Conservation (phyloP, 2,113 vertebrate genomes). For the Oryzias woworae region DNA sequence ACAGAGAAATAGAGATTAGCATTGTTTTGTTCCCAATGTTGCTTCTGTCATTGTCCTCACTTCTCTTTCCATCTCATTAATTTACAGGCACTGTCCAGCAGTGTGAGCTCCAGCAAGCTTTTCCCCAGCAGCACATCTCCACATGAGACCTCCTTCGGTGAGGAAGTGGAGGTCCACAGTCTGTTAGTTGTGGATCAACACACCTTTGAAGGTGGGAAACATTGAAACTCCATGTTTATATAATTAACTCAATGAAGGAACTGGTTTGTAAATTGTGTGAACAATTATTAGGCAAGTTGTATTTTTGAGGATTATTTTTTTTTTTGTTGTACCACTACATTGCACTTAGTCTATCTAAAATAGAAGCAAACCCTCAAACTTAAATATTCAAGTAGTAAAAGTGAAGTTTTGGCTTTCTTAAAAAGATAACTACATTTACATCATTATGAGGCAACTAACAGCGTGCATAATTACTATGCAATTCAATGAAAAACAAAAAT, state of each 20-base stretch:
- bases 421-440: no score
- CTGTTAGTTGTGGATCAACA: slow-evolving; percentile 98
- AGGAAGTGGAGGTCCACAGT: slow-evolving; percentile 98
- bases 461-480: no score
- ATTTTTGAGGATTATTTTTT: no score
- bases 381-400: no score
- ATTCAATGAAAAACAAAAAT: no score
- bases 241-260: slow-evolving; percentile 25
- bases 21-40: slow-evolving; percentile 13
- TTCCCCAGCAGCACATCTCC: slow-evolving; percentile 98
- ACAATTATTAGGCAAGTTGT: no score
- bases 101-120: slow-evolving; percentile 96
- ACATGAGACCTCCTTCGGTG: slow-evolving; percentile 94
- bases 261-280: slow-evolving; percentile 2
- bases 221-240: slow-evolving; percentile 20
- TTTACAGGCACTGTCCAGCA: slow-evolving; percentile 91
- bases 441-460: no score
- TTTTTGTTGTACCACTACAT: no score
- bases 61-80: slow-evolving; percentile 13
- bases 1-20: slow-evolving; percentile 25
- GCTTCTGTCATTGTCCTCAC: slow-evolving; percentile 22
- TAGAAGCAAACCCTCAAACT: no score
- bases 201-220: slow-evolving; percentile 91
- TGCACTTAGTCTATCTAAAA: no score
- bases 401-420: no score